Evolutionary conservation across 1,140 invertebrate species (phyloP).

Genomic region (Cyrtorhinus lividipennis): DNA sequence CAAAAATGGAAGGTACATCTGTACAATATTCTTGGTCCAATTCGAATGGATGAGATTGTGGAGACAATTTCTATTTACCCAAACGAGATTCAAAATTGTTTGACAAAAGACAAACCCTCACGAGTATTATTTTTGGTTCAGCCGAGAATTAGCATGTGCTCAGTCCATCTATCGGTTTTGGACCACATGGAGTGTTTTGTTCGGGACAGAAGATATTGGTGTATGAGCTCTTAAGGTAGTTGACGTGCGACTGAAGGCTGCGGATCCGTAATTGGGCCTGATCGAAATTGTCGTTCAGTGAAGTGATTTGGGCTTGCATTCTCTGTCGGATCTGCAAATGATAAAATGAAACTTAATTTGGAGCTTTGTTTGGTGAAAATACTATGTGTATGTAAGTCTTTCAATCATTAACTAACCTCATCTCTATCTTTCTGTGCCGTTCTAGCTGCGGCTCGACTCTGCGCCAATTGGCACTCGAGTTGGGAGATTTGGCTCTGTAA

Average conservation of each 20-base stretch:
- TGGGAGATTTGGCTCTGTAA: constrained; percentile 48
- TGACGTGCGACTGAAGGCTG: constrained; percentile 45
- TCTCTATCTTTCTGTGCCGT: constrained; percentile 48
- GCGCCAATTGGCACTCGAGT: constrained; percentile 46
- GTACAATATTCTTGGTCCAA: too few relatives aligned
- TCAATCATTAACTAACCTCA: constrained; percentile 41
- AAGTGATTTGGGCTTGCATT: constrained; percentile 50
- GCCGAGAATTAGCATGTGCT: background rate
- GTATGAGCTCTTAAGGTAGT: constrained; percentile 41
- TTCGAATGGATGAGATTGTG: too few relatives aligned
- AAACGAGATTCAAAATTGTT: background rate
- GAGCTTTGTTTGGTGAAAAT: background rate
- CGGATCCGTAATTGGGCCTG: constrained; percentile 47
- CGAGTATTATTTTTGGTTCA: background rate
- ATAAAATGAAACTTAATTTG: background rate
- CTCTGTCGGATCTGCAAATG: constrained; percentile 43
- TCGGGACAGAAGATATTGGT: constrained; percentile 15
- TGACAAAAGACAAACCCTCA: too few relatives aligned
- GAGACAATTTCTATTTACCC: background rate
- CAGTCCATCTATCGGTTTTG: background rate
- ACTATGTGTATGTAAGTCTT: too few relatives aligned
- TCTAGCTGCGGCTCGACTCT: constrained; percentile 41
- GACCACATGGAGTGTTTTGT: background rate
- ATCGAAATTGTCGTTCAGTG: constrained; percentile 48
- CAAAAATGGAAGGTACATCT: background rate